phyloP scores from a whole-genome alignment of 1,140 invertebrate genomes.

The Oreohelix idahoensis region DNA sequence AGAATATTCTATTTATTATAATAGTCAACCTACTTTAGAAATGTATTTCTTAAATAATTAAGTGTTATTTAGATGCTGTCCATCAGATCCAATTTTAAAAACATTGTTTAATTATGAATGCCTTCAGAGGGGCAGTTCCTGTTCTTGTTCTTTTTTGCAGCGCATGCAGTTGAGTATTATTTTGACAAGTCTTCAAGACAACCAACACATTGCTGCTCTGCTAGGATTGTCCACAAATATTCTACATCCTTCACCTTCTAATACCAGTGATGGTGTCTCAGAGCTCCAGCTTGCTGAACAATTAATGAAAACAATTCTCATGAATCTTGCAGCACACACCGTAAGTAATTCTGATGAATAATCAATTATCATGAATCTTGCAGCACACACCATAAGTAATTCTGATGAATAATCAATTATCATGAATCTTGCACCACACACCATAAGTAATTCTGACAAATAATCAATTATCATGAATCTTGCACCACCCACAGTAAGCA shows the following conservation, averaged over 20 bases:
- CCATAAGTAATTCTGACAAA: constrained; percentile 73
- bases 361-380: constrained; percentile 76
- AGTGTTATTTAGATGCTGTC: too few species aligned
- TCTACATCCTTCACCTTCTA: not conserved
- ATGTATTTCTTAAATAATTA: too few species aligned
- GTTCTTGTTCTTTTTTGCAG: constrained; percentile 63
- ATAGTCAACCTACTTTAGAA: too few species aligned
- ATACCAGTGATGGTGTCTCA: not conserved
- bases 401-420: constrained; percentile 75
- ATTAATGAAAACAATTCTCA: constrained; percentile 77
- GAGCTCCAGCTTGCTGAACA: constrained; percentile 74
- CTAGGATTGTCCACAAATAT: constrained; percentile 72
- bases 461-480: constrained; percentile 77
- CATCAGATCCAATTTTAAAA: too few species aligned
- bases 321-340: constrained; percentile 76
- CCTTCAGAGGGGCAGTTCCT: too few species aligned
- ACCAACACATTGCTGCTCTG: constrained; percentile 77
- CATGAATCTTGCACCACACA: constrained; percentile 76
- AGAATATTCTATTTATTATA: too few species aligned
- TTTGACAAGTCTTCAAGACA: constrained; percentile 79
- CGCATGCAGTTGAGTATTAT: constrained; percentile 79
- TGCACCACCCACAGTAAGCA: constrained; percentile 76
- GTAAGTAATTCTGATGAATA: constrained; percentile 73
- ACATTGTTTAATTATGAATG: too few species aligned
- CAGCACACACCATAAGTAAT: constrained; percentile 75